A percentile compares a stretch with the other conserved stretches of the same genome.
Evolutionary conservation across 2,113 vertebrate genomes (phyloP).

Genomic region (Corynorhinus townsendii): DNA sequence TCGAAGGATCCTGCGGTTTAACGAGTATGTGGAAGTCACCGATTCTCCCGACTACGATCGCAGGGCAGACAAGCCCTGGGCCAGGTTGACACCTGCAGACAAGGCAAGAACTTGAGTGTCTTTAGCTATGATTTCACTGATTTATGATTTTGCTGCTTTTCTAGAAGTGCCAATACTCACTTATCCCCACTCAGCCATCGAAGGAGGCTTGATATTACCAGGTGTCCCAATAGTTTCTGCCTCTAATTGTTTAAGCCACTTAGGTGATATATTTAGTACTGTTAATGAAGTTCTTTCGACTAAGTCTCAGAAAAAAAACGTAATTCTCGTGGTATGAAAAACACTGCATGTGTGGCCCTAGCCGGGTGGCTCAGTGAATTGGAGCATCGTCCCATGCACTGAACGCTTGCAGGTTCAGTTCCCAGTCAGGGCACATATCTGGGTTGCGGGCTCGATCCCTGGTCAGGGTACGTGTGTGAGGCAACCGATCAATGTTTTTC

Average conservation of each 20-base stretch:
- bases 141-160: neutral
- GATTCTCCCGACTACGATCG: constrained; percentile 97
- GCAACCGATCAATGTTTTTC: neutral
- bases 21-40: constrained; percentile 96
- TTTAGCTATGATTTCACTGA: neutral
- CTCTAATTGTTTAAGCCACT: neutral
- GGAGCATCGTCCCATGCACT: neutral
- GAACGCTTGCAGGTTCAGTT: neutral
- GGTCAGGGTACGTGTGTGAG: neutral
- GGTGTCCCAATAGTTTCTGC: neutral
- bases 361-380: neutral
- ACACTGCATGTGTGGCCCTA: neutral
- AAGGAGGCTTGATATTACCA: neutral
- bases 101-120: constrained; percentile 84
- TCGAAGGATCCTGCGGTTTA: constrained; percentile 94
- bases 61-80: constrained; percentile 98
- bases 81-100: constrained; percentile 95
- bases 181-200: neutral
- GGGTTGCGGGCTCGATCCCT: neutral
- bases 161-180: neutral
- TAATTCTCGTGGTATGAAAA: neutral
- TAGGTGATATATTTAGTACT: neutral
- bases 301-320: neutral
- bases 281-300: neutral
- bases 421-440: neutral